phyloP scores from a whole-genome alignment of 2,797 vertebrate species.

The Cuniculus paca region DNA sequence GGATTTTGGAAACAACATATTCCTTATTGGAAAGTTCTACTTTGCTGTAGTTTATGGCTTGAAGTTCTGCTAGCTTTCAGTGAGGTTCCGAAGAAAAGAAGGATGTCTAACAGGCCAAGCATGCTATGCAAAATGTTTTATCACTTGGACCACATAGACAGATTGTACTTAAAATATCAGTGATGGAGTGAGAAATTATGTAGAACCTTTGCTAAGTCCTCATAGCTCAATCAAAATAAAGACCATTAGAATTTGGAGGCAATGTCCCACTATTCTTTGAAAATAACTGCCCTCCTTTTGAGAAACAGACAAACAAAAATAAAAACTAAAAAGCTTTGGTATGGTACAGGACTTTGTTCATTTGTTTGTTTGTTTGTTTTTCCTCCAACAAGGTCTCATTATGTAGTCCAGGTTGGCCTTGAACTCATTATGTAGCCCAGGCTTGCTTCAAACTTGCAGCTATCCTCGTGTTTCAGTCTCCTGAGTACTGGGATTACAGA shows the following conservation, averaged over 20 bases:
- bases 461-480: not conserved
- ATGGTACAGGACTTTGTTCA: too few species aligned
- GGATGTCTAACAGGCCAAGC: too few species aligned
- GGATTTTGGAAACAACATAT: not conserved
- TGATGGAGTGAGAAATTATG: not conserved
- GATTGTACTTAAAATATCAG: not conserved
- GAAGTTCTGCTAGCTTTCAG: not conserved
- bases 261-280: not conserved
- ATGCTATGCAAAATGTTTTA: not conserved
- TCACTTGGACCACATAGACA: rapidly evolving
- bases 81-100: not conserved
- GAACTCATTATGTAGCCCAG: not conserved
- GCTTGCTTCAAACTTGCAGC: not conserved
- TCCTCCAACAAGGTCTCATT: too few species aligned
- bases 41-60: not conserved
- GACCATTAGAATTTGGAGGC: not conserved
- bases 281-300: not conserved
- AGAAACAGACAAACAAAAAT: too few species aligned
- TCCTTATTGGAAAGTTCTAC: not conserved
- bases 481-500: too few species aligned
- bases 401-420: not conserved
- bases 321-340: too few species aligned
- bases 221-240: not conserved
- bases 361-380: too few species aligned
- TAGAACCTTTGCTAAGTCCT: not conserved